Percentiles rank a stretch among this genome's conserved stretches.
phyloP scores from a whole-genome alignment of 2,113 vertebrate species.

The Morone chrysops region DNA sequence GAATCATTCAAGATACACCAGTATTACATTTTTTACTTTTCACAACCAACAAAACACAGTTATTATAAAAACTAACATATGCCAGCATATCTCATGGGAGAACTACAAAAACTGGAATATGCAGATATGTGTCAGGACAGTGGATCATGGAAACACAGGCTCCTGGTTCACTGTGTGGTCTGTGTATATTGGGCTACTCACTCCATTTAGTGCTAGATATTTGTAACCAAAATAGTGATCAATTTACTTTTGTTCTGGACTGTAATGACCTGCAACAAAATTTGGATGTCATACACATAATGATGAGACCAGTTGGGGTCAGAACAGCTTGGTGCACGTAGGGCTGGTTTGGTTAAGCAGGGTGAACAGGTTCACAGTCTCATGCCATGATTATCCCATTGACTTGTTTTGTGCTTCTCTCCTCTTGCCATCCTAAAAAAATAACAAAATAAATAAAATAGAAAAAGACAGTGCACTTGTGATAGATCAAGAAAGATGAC shows the following conservation, averaged over 20 bases:
- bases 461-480: conserved; percentile 8
- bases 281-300: neutral
- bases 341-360: conserved; percentile 1
- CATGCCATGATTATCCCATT: conserved; percentile 21
- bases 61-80: neutral
- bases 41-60: neutral
- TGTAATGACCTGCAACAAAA: neutral
- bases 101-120: conserved; percentile 1
- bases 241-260: neutral
- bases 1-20: conserved; percentile 9
- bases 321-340: neutral
- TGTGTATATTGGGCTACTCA: neutral
- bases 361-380: conserved; percentile 9
- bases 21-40: neutral
- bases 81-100: neutral
- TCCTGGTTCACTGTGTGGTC: neutral
- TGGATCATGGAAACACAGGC: neutral
- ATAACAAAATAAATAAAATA: neutral
- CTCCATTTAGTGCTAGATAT: neutral
- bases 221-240: neutral
- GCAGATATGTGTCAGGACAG: neutral
- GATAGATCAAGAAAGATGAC: conserved; percentile 1
- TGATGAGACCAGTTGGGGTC: neutral
- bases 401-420: conserved; percentile 42
- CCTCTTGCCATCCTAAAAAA: neutral